Evolutionary conservation across 2,888 invertebrate species (phyloP), one percentile per base, ranked within the genome.

Genomic region (Cinara cedri): DNA sequence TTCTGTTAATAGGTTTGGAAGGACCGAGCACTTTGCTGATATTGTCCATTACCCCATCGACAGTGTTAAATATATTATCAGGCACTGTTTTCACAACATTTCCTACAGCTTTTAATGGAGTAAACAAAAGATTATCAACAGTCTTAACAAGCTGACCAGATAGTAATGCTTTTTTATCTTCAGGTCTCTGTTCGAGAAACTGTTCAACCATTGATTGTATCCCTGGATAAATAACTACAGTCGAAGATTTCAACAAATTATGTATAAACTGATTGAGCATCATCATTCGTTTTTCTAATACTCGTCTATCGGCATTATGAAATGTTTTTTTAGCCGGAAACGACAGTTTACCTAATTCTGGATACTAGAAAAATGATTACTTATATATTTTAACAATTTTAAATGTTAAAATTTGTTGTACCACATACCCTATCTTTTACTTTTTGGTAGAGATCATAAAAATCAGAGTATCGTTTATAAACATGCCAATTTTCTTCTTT

Each of bases 241-340:
- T 86, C 19, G 88, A 87, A 11, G 89, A 88, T 82, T 89, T 89
- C 70, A 92, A 89, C 72, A 96, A 85, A 74, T 90, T 90, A 84
- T 91, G 89, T 83, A 97, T 87, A 86, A 96, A 97, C 81, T 88
- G 89, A 84, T 96, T 95, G 55, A 96, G 85, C 89, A 92, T 90
- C 60, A 89, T 87, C 88, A 94, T 95, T 21, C 97, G 88, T 83
- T 90, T 92, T 85, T 97, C 97, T 76, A 97, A 87, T 34, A 97
- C 92, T 1, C 90, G 87, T 13, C 93, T 87, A 81, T 95, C 95
- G 85, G 95, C 94, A 85, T 97, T 97, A 85, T 96, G 95, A 86
- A 97, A 95, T 66, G 96, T 93, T 85, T 96, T 96, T 86, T 97
- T 98, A 0, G 92, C 94, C 0, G 97, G 97, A 85, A 97, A 95